Evolutionary conservation across 2,888 invertebrate species (phyloP).

Genomic region (Prostheceraeus crozeri): DNA sequence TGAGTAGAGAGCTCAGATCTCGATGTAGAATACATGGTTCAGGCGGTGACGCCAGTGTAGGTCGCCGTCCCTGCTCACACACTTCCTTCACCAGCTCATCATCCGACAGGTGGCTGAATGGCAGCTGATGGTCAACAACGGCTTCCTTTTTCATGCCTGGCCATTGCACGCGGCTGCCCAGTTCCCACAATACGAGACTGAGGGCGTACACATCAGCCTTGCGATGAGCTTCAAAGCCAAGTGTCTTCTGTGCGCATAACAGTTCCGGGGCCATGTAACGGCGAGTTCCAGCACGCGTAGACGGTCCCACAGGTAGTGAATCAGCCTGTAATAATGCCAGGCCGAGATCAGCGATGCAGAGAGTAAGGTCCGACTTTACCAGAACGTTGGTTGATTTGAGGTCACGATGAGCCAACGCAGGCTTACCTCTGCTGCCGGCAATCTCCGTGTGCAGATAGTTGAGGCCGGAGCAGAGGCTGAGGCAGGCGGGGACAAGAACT

Average conservation of each 20-base stretch:
- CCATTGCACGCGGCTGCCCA: neutral
- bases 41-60: too few relatives aligned
- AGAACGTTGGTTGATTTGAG: constrained; percentile 29
- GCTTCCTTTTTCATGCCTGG: neutral
- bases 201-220: constrained; percentile 35
- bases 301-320: neutral
- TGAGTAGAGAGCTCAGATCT: too few relatives aligned
- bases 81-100: too few relatives aligned
- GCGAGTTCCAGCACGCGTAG: neutral
- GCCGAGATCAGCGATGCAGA: constrained; percentile 26
- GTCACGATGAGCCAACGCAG: constrained; percentile 32
- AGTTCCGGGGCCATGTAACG: constrained; percentile 32
- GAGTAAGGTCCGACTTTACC: constrained; percentile 25
- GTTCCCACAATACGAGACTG: constrained; percentile 33
- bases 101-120: neutral
- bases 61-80: too few relatives aligned
- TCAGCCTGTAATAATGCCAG: constrained; percentile 15
- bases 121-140: neutral
- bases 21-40: too few relatives aligned
- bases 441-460: too few relatives aligned
- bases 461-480: too few relatives aligned
- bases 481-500: too few relatives aligned
- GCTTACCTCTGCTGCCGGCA: constrained; percentile 26
- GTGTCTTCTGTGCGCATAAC: neutral
- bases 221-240: constrained; percentile 16